These are phyloP conservation scores for Lomographa bimaculata DNA, from an alignment of 2,888 invertebrate species.

Conservation along the genomic window DNA sequence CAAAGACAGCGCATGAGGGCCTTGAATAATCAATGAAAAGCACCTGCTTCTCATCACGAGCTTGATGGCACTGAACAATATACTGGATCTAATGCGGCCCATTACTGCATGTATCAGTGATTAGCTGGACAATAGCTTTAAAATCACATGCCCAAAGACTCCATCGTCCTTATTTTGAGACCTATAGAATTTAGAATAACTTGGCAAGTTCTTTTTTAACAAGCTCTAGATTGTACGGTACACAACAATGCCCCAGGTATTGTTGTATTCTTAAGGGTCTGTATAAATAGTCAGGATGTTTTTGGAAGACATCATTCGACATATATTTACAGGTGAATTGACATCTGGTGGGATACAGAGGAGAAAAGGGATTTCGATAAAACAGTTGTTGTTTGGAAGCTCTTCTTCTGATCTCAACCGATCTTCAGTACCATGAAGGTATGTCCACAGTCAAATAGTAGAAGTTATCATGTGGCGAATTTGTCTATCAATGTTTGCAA, in stretches of 20 bases:
- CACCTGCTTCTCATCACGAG: constrained; percentile 10
- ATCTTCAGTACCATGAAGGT: too few relatives aligned
- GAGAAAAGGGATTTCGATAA: too few relatives aligned
- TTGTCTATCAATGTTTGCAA: too few relatives aligned
- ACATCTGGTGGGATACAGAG: too few relatives aligned
- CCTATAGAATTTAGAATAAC: neutral
- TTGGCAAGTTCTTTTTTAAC: constrained; percentile 1
- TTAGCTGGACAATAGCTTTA: constrained; percentile 20
- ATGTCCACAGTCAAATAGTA: too few relatives aligned
- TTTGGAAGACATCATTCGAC: constrained; percentile 10
- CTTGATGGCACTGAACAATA: constrained; percentile 13
- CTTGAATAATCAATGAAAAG: constrained; percentile 23
- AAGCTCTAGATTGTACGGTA: too few relatives aligned
- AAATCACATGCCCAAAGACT: neutral
- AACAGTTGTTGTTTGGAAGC: too few relatives aligned
- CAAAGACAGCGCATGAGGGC: constrained; percentile 7
- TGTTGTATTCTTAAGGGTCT: too few relatives aligned
- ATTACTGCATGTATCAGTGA: constrained; percentile 18
- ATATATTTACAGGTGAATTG: constrained; percentile 1
- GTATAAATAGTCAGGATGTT: constrained; percentile 17
- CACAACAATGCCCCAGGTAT: neutral
- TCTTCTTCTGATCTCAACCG: too few relatives aligned
- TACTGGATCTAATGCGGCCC: constrained; percentile 9
- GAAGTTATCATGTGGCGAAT: too few relatives aligned
- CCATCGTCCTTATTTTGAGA: neutral